Evolutionary conservation across 2,113 vertebrate species (phyloP).

Genomic region (Callorhinus ursinus): DNA sequence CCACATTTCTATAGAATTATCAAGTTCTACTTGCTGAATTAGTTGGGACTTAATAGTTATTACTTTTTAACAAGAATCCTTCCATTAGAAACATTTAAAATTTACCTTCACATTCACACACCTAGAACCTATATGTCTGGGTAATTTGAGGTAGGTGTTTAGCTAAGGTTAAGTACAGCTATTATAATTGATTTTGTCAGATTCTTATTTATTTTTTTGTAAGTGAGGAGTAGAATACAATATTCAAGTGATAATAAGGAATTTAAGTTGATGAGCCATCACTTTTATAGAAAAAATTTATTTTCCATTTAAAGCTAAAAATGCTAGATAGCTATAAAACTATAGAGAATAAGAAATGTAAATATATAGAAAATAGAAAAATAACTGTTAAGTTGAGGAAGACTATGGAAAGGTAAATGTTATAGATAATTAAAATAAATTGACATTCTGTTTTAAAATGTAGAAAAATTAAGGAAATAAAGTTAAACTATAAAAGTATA

Average conservation of each 20-base stretch:
- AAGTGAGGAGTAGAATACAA: background rate
- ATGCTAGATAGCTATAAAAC: constrained; percentile 46
- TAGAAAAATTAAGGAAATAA: constrained; percentile 65
- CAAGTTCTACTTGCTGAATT: background rate
- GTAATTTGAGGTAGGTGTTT: constrained; percentile 33
- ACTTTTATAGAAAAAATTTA: constrained; percentile 41
- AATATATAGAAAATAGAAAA: constrained; percentile 71
- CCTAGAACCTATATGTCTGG: background rate
- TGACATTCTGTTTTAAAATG: constrained; percentile 48
- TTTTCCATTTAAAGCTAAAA: constrained; percentile 61
- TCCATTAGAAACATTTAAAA: constrained; percentile 44
- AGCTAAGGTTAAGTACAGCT: background rate
- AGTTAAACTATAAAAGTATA: constrained; percentile 55
- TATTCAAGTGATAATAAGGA: constrained; percentile 26
- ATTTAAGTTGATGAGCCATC: constrained; percentile 34
- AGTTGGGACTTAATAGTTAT: background rate
- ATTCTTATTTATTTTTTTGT: constrained; percentile 48
- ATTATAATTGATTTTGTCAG: constrained; percentile 53
- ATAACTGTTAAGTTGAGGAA: constrained; percentile 15
- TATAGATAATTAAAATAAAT: constrained; percentile 29
- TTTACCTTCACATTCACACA: background rate
- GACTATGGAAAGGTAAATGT: background rate
- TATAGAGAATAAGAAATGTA: constrained; percentile 50
- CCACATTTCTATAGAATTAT: background rate
- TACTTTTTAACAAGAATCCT: constrained; percentile 54